These are phyloP conservation scores for Danio aesculapii DNA, from an alignment of 2,797 vertebrate genomes.

Conservation along the genomic window DNA sequence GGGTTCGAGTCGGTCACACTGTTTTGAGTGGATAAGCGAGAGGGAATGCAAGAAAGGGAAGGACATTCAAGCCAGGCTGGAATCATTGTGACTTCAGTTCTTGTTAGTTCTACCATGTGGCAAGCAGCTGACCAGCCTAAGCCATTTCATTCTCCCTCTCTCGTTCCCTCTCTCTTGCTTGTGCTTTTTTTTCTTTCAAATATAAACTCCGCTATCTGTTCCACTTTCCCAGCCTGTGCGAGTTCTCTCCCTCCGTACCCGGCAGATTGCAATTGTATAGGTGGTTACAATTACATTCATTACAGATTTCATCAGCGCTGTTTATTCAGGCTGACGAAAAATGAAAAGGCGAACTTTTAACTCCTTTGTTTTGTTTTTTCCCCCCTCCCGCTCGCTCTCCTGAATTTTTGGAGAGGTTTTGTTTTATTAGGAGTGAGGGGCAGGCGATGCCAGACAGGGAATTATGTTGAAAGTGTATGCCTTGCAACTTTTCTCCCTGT, in stretches of 20 bases:
- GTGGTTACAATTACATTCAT: slow-evolving; percentile 87
- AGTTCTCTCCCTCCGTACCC: slow-evolving; percentile 32
- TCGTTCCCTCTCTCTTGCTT: slow-evolving; percentile 22
- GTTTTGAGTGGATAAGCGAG: slow-evolving; percentile 10
- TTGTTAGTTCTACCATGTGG: slow-evolving; percentile 91
- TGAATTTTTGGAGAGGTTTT: slow-evolving; percentile 61
- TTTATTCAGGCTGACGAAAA: slow-evolving; percentile 79
- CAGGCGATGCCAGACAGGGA: slow-evolving; percentile 80
- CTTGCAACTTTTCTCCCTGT: slow-evolving; percentile 85
- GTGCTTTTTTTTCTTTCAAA: slow-evolving; percentile 27
- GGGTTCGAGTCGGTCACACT: not conserved
- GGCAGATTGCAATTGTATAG: slow-evolving; percentile 80
- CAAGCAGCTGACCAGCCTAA: slow-evolving; percentile 95
- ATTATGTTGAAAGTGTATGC: slow-evolving; percentile 87
- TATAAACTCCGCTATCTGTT: slow-evolving; percentile 47
- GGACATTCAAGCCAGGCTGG: slow-evolving; percentile 81
- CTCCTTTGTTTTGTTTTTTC: slow-evolving; percentile 71
- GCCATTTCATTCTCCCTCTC: slow-evolving; percentile 66
- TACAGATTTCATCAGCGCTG: slow-evolving; percentile 83
- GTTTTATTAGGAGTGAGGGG: slow-evolving; percentile 68
- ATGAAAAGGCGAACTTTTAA: slow-evolving; percentile 78
- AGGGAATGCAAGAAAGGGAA: slow-evolving; percentile 66
- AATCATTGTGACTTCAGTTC: slow-evolving; percentile 90
- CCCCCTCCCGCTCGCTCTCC: slow-evolving; percentile 28
- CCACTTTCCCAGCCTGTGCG: slow-evolving; percentile 38